A percentile compares a stretch with the other conserved stretches of the same genome.
phyloP scores from a whole-genome alignment of 2,888 invertebrate genomes.

The Cerastis rubricosa region DNA sequence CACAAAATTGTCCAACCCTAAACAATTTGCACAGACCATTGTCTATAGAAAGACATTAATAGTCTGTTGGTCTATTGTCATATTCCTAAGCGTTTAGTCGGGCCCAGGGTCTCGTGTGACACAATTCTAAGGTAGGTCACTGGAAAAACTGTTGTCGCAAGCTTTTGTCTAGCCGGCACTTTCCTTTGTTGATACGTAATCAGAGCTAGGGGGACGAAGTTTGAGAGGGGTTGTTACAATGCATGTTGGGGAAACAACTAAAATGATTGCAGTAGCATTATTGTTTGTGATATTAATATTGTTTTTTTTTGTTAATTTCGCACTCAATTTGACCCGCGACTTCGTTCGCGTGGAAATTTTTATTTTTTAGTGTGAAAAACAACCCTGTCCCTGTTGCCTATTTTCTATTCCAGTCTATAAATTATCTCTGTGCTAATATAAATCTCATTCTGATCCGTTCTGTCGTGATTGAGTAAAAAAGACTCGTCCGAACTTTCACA shows the following conservation, averaged over 20 bases:
- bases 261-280: neutral
- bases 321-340: no score
- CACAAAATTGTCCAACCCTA: neutral
- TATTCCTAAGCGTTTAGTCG: conserved; percentile 28
- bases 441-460: no score
- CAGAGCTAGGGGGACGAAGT: conserved; percentile 36
- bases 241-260: neutral
- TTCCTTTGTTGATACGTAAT: conserved; percentile 55
- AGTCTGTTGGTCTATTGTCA: conserved; percentile 56
- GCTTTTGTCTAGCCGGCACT: conserved; percentile 58
- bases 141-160: conserved; percentile 59
- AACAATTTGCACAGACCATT: conserved; percentile 20
- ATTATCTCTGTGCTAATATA: no score
- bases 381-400: no score
- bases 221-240: conserved; percentile 30
- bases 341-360: no score
- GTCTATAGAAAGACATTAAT: conserved; percentile 39
- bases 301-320: neutral
- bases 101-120: conserved; percentile 50
- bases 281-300: neutral
- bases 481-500: no score
- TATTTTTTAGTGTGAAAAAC: no score
- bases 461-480: no score
- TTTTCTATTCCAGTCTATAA: no score
- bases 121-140: conserved; percentile 61